Conservation (phyloP, 2,113 vertebrate species). For the Toxostoma redivivum region DNA sequence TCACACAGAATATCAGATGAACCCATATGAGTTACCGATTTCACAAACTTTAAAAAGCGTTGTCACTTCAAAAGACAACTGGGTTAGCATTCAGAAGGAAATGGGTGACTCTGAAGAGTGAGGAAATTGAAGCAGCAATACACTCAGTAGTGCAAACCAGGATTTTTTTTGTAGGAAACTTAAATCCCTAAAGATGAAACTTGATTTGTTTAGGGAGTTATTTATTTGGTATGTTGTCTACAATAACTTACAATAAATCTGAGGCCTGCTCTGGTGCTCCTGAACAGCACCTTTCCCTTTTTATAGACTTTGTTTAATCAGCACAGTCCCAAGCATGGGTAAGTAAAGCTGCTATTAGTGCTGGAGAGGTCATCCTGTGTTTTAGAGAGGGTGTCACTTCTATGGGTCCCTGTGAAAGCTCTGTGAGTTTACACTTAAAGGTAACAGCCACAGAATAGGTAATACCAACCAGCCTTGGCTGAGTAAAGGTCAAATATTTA, state of each 20-base stretch:
- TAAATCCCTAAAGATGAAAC: background rate
- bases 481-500: background rate
- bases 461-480: background rate
- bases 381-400: background rate
- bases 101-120: background rate
- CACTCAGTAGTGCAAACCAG: background rate
- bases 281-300: background rate
- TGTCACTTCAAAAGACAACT: background rate
- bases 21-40: background rate
- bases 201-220: background rate
- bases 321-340: accelerated
- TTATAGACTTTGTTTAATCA: background rate
- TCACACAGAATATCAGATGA: background rate
- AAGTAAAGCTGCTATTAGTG: background rate
- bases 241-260: background rate
- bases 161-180: background rate
- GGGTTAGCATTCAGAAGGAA: background rate
- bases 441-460: background rate
- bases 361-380: accelerated
- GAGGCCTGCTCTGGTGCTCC: background rate
- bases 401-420: background rate
- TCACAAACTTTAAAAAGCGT: background rate
- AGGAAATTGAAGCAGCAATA: background rate
- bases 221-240: background rate
- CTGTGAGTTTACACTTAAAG: background rate